phyloP scores from a whole-genome alignment of 2,113 vertebrate genomes.

The Thamnaconus septentrionalis region DNA sequence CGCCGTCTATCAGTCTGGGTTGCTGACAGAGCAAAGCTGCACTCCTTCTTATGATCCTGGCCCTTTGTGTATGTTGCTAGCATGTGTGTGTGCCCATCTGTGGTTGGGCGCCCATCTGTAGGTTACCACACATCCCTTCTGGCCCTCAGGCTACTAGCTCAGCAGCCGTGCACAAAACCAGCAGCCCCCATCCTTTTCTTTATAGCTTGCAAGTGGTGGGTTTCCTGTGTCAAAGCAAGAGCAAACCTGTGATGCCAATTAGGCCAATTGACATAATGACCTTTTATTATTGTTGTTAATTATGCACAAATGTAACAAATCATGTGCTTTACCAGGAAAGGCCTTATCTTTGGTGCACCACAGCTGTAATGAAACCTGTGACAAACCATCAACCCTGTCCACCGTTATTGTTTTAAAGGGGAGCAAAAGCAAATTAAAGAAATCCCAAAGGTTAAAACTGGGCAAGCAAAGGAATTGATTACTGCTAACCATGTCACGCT shows the following conservation, averaged over 20 bases:
- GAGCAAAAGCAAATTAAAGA: too few species aligned
- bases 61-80: constrained; percentile 15
- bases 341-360: neutral
- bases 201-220: neutral
- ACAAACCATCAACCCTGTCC: neutral
- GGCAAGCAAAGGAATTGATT: neutral
- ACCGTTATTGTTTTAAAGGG: neutral
- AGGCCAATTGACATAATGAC: neutral
- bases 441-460: neutral
- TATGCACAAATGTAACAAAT: neutral
- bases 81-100: constrained; percentile 19
- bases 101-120: constrained; percentile 34
- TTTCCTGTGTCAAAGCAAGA: neutral
- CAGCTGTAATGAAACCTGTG: neutral
- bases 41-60: constrained; percentile 26
- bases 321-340: neutral
- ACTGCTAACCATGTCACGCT: neutral
- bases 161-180: neutral
- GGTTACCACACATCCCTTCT: constrained; percentile 19
- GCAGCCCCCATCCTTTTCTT: neutral
- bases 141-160: constrained; percentile 20
- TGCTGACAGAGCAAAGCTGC: constrained; percentile 35
- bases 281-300: neutral
- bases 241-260: neutral
- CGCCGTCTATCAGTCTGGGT: constrained; percentile 38